Evolutionary conservation across 2,888 invertebrate genomes (phyloP), one percentile per base, ranked within the genome.

Genomic region (Seira ritae): DNA sequence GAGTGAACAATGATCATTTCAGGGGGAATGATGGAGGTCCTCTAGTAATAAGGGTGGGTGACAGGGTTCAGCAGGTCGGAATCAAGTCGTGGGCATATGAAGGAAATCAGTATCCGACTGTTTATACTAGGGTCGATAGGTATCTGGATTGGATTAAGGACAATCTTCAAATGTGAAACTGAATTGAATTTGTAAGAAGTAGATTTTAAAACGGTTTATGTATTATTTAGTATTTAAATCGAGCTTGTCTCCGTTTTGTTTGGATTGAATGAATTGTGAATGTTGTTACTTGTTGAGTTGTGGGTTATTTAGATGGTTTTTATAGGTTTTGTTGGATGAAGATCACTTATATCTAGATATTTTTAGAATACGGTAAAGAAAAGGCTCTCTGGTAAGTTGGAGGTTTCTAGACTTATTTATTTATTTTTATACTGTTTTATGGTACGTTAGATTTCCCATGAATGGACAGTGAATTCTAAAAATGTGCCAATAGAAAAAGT

Each of bases 81-180:
- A 87, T 87, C 22, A 87, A 87, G 77, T 87, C 87, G 3, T 87
- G 87, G 87, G 87, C 85, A 37, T 87, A 87, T 55, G 87, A 87
- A 74, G 87, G 87, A 19, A 84, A 87, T 37, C 85, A 85, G 62
- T 87, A 83, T 37, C 87, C 87, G 3, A 85, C 87, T 10, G 85
- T 87, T 0, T 87, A 80, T 24, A 87, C 84, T 6, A 20, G 84
- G 1, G 79, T 85, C 0, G 85, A 85, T 31, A 84, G 69, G 17
- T 87, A 84, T 68, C 62, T 84, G 23, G 77, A 83, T 17, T 87
- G 87, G 87, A 84, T 87, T 66, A 77, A 66, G 46, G 82, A 87
- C 73, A 87, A 87, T 65, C 42, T 87, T n/a, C 73, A 84, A 42
- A 82, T 87, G 80, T 87, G 84, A 55, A 46, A 65, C 15, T 10